Base-by-base conservation (phyloP, 2,888 invertebrate species). In the Cephus sareptanus region DNA sequence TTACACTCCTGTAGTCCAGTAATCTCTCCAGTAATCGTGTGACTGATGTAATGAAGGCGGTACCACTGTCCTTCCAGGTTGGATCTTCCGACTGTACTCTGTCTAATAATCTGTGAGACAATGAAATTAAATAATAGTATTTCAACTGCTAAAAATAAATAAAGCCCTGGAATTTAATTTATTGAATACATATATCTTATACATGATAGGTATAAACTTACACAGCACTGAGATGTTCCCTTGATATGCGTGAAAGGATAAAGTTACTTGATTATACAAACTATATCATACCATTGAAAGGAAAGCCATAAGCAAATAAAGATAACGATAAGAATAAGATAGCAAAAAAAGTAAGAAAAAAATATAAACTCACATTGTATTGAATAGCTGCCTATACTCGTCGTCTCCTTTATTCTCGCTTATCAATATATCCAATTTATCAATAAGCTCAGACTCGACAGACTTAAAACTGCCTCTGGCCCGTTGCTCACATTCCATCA, bases 391-490 rank as follows among this genome's bases (percentile, higher is more conserved):
- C 80, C 97, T 93, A 89, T 98, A 98, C 89, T 98, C 97, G 88
- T 97, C 97, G 86, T 98, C 98, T 0, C 98, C 98, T 89, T 98
- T 97, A 90, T 98, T 97, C 88, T 98, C 97, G 79, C 97, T 97
- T 74, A 98, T 97, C 35, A 98, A 92, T 82, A 97, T 96, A 92
- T 98, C 98, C 84, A 98, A 92, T 89, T 98, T 98, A 89, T 98
- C 98, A 76, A 98, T 98, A 6, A 99, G 92, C 85, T 98, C 98
- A 33, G 97, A 97, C 90, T 98, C 98, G 1, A 98, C 98, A 87
- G 97, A 94, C 79, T 97, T 95, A 84, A 98, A 98, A 83, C 97
- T 96, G 0, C 98, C 98, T 0, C 96, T 94, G 1, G 95, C 95
- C 88, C 93, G 93, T 80, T 96, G 95, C 89, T 98, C 98, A 86